Percentiles rank a stretch among this genome's conserved stretches.
Evolutionary conservation across 2,888 invertebrate species (phyloP).

Genomic region (Pollenia labialis): DNA sequence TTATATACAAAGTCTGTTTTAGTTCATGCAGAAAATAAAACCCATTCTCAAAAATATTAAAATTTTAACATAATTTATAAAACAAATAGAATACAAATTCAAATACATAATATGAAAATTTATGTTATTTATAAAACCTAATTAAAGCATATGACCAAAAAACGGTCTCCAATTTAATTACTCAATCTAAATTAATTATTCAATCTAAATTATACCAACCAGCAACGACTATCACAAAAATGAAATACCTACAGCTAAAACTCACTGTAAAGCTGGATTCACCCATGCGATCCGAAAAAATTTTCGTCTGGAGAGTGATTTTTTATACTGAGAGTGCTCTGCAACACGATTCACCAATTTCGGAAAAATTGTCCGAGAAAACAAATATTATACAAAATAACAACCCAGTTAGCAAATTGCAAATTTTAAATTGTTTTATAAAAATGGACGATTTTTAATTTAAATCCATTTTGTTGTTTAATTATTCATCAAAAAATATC

Average conservation of each 20-base stretch:
- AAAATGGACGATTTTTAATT: too few species aligned
- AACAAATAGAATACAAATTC: too few species aligned
- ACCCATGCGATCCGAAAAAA: background rate
- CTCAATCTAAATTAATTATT: constrained; percentile 10
- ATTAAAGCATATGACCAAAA: constrained; percentile 5
- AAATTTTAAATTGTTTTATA: too few species aligned
- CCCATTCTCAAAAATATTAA: background rate
- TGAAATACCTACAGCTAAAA: constrained; percentile 19
- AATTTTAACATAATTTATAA: constrained; percentile 1
- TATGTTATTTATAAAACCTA: constrained; percentile 26
- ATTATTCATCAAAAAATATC: too few species aligned
- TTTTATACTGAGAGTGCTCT: too few species aligned
- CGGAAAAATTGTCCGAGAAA: too few species aligned
- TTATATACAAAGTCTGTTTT: background rate
- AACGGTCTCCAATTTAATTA: background rate
- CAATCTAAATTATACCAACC: constrained; percentile 3
- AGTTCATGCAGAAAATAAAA: background rate
- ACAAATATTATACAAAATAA: too few species aligned
- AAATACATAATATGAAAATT: too few species aligned
- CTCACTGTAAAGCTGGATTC: background rate
- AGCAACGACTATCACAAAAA: background rate
- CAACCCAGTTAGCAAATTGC: too few species aligned
- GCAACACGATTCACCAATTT: too few species aligned
- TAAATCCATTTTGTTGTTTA: too few species aligned
- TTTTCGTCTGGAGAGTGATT: background rate